phyloP scores from a whole-genome alignment of 2,113 vertebrate genomes.

The Sceloporus tristichus region DNA sequence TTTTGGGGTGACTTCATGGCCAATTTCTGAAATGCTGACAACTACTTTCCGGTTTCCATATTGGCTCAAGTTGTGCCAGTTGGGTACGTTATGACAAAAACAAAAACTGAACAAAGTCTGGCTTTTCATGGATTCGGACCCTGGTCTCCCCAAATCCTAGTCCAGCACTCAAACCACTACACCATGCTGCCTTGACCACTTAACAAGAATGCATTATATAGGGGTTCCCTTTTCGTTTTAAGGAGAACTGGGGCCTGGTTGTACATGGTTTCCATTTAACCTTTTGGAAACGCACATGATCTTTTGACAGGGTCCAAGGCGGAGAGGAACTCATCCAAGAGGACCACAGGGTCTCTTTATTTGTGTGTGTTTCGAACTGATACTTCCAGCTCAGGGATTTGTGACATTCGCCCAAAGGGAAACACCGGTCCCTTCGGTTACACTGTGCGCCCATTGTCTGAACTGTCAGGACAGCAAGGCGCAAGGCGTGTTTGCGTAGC shows the following conservation, averaged over 20 bases:
- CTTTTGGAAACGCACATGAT: neutral
- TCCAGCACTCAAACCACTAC: too few relatives aligned
- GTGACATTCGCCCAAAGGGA: conserved; percentile 84
- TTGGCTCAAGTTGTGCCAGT: neutral
- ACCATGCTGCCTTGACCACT: too few relatives aligned
- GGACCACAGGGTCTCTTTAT: conserved; percentile 74
- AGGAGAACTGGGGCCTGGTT: neutral
- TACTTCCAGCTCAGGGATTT: conserved; percentile 71
- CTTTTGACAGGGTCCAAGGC: conserved; percentile 27
- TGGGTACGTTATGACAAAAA: neutral
- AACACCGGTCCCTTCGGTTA: conserved; percentile 75
- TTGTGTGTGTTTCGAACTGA: conserved; percentile 76
- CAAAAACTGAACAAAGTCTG: neutral
- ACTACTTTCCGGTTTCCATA: neutral
- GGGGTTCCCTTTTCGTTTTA: conserved; percentile 35
- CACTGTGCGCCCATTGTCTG: conserved; percentile 85
- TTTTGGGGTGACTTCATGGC: too few relatives aligned
- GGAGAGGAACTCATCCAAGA: conserved; percentile 58
- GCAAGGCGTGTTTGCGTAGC: conserved; percentile 83
- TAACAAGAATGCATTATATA: neutral
- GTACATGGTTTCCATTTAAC: conserved; percentile 13
- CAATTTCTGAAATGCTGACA: too few relatives aligned
- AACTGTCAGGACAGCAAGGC: conserved; percentile 72
- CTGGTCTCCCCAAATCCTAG: too few relatives aligned
- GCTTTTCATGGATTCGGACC: too few relatives aligned